A percentile compares a stretch with the other conserved stretches of the same genome.
phyloP scores from a whole-genome alignment of 2,113 vertebrate species.

The Pitta sordida region DNA sequence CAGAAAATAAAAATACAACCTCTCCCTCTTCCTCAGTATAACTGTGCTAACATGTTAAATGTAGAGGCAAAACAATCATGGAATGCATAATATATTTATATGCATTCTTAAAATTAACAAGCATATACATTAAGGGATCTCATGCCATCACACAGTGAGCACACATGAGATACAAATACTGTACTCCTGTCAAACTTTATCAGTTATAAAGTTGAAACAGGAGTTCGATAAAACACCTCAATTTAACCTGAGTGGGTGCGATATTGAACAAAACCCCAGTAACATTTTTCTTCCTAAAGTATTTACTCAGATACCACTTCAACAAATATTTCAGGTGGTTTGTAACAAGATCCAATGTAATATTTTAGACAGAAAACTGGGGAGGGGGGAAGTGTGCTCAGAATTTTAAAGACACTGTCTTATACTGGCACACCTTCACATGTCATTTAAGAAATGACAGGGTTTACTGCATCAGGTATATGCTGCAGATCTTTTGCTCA shows the following conservation, averaged over 20 bases:
- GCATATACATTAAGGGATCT: background rate
- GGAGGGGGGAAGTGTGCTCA: background rate
- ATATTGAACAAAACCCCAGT: slow-evolving; percentile 35
- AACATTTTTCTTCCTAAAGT: slow-evolving; percentile 29
- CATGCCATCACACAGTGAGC: background rate
- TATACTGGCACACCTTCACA: background rate
- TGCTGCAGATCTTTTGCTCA: background rate
- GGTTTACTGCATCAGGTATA: background rate
- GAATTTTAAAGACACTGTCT: slow-evolving; percentile 49
- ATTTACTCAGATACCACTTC: slow-evolving; percentile 15
- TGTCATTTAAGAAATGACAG: slow-evolving; percentile 14
- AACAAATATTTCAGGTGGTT: slow-evolving; percentile 22
- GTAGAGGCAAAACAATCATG: background rate
- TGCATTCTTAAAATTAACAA: slow-evolving; percentile 4
- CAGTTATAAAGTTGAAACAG: slow-evolving; percentile 30
- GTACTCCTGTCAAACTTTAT: slow-evolving; percentile 12
- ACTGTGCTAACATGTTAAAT: background rate
- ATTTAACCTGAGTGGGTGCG: slow-evolving; percentile 51
- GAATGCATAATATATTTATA: background rate
- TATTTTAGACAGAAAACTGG: slow-evolving; percentile 27
- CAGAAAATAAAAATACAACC: background rate
- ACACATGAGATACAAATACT: background rate
- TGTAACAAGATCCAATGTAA: slow-evolving; percentile 48
- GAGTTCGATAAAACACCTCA: slow-evolving; percentile 33
- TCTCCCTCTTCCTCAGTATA: background rate